Evolutionary conservation across 2,797 vertebrate species (phyloP), one percentile per base, ranked within the genome.

Genomic region (Oryzias dopingdopingensis): DNA sequence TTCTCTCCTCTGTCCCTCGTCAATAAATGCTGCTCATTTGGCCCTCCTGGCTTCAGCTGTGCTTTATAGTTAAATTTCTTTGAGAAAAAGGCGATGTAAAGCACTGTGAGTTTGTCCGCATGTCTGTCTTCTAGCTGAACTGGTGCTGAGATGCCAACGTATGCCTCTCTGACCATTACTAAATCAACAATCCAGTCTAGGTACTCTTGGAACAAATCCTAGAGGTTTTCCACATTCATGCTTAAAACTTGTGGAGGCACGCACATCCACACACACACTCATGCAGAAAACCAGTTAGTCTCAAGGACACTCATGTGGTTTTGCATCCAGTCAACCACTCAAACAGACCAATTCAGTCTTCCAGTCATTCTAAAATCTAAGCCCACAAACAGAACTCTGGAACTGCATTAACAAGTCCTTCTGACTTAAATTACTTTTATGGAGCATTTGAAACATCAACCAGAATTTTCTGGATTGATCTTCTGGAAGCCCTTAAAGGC

Each of bases 231-330:
- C 65, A 56, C 66, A 70, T 72, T 78, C 62, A 70, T 79, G 76
- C 80, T 77, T 37, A 81, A 70, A 68, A 63, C 67, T 66, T 54
- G 59, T 62, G 55, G 67, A 66, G 22, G 23, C 64, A 61, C 40
- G 12, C 52, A 64, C 55, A 57, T 50, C 52, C 41, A 52, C 55
- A 56, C 55, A 37, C 52, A 52, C 59, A 64, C 17, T 52, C 41
- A 64, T 51, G 69, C 24, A 53, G 40, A 4, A 15, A 71, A 55
- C 65, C 46, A 53, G 59, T 72, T 49, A 63, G 77, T 78, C 81
- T 73, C 86, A 86, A 88, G 86, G 83, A 88, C 84, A 86, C 78
- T 82, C 57, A 48, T 79, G 85, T 12, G 86, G 86, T 89, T 86
- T 87, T 73, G 78, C 70, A 77, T 85, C 56, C 74, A 79, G 77